Evolutionary conservation across 2,113 vertebrate genomes (phyloP), one percentile per base, ranked within the genome.

Genomic region (Nothocercus julius): DNA sequence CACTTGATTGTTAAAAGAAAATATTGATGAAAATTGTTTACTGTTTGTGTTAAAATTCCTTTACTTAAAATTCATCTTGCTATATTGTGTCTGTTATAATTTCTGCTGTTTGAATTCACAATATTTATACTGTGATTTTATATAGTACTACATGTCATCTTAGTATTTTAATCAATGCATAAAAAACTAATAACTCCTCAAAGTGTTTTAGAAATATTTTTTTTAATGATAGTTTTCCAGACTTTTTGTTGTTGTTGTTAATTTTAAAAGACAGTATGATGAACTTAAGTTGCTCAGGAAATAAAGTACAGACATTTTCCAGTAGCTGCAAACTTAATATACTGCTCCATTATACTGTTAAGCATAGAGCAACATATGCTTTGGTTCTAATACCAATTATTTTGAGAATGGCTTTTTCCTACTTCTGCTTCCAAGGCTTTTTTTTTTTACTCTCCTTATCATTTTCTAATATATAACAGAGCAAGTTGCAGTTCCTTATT

Each of bases 311-410:
- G 86, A 36, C 28, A n/a, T 82, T 27, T 22, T 21, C 14, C 0
- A 5, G 15, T n/a, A 95, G 30, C 66, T 92, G 38, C 64, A 89
- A 85, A 82, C 94, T 94, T 86, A 85, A 94, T 81, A 86, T 49
- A 68, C 61, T 87, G 19, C 56, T 86, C 51, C 11, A n/a, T 92
- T 78, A 67, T 18, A 89, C 7, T 27, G 5, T 56, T 93, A 96
- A 95, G 67, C 83, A 73, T 28, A 30, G 85, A 86, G 21, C 72
- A 81, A 83, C 58, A 91, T 90, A 61, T 84, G 53, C 34, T 87
- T 75, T 56, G 17, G 18, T 94, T 92, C 30, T 93, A 88, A 85
- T 3, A 80, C 87, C 51, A 77, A 56, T 68, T 87, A 68, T 75
- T 96, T 83, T 5, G 24, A 92, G 81, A 62, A 3, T 84, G 74